Evolutionary conservation across 2,888 invertebrate species (phyloP).

Genomic region (Synergus itoensis): DNA sequence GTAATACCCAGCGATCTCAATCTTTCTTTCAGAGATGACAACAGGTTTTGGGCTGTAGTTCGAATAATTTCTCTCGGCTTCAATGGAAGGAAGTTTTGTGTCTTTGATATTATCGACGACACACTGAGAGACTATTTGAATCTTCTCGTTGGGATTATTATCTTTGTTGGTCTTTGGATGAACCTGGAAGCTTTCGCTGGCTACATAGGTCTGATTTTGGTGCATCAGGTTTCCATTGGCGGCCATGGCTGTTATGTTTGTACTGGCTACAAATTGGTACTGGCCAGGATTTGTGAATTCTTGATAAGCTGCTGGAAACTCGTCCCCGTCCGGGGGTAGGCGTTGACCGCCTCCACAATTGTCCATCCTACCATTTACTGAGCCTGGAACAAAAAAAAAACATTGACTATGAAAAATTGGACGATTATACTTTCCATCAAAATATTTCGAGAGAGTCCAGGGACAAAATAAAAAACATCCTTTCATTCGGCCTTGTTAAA

Average conservation of each 20-base stretch:
- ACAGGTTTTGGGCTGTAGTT: constrained; percentile 11
- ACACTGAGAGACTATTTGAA: constrained; percentile 51
- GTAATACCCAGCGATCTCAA: constrained; percentile 67
- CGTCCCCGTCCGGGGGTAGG: constrained; percentile 90
- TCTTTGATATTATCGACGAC: constrained; percentile 47
- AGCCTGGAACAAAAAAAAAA: constrained; percentile 62
- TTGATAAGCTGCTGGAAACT: constrained; percentile 86
- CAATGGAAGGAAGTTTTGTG: constrained; percentile 40
- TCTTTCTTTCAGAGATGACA: constrained; percentile 67
- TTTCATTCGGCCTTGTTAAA: not conserved
- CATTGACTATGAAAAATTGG: not conserved
- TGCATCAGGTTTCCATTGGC: constrained; percentile 48
- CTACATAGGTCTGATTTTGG: constrained; percentile 57
- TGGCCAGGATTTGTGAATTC: constrained; percentile 79
- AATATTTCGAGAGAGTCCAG: too few relatives aligned
- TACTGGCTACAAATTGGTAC: constrained; percentile 56
- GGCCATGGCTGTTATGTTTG: constrained; percentile 55
- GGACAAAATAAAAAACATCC: too few relatives aligned
- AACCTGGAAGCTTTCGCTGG: constrained; percentile 59
- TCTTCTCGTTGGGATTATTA: constrained; percentile 36
- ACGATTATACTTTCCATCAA: not conserved
- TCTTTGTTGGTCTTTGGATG: constrained; percentile 55
- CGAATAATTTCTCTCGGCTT: constrained; percentile 41
- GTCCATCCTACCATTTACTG: constrained; percentile 78
- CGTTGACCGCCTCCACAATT: constrained; percentile 83